Conservation (phyloP, 2,113 vertebrate species). For the Rhinoptilus africanus region DNA sequence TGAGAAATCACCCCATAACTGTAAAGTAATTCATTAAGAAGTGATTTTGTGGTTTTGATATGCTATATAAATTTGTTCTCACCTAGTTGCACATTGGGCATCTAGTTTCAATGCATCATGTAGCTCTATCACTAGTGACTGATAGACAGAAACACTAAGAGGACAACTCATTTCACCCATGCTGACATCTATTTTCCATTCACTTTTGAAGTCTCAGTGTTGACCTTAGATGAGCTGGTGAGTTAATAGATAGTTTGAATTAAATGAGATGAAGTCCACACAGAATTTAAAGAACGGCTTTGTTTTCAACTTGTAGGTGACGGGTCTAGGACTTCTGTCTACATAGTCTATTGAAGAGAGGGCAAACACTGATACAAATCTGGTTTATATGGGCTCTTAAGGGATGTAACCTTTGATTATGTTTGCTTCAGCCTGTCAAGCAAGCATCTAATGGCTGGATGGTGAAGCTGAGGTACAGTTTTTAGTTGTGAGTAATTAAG, state of each 20-base stretch:
- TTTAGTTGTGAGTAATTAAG: not conserved
- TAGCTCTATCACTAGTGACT: not conserved
- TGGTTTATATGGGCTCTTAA: not conserved
- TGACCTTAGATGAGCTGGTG: not conserved
- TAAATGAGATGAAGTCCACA: not conserved
- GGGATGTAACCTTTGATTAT: not conserved
- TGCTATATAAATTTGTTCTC: not conserved
- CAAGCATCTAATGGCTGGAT: not conserved
- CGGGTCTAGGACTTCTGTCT: not conserved
- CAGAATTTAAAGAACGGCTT: not conserved
- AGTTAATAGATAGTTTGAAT: not conserved
- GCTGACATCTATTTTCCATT: not conserved
- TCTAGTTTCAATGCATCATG: not conserved
- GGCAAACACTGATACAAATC: not conserved
- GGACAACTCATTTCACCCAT: not conserved
- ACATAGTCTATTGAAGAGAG: not conserved
- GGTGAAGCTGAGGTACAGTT: not conserved
- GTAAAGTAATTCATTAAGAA: not conserved
- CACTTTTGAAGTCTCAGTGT: not conserved
- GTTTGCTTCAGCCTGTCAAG: not conserved
- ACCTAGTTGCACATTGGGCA: not conserved
- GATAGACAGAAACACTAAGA: not conserved
- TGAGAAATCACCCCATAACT: not conserved
- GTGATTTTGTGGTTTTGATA: not conserved
- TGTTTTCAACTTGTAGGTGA: not conserved